Percentiles rank a stretch among this genome's conserved stretches.
Conservation (phyloP, 2,888 invertebrate genomes). For the Drosophila emarginata region DNA sequence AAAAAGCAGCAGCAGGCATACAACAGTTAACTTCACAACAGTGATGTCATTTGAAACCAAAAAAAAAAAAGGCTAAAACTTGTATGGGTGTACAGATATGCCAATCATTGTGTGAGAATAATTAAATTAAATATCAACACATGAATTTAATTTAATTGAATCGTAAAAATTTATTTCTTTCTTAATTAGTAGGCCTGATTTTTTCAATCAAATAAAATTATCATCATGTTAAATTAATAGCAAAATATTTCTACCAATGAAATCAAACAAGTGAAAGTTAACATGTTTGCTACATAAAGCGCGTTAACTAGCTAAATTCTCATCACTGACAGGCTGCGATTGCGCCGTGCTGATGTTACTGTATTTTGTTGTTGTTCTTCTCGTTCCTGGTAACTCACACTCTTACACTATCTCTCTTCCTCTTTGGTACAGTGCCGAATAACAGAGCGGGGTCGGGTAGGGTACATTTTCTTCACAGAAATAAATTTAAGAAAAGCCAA, state of each 20-base stretch:
- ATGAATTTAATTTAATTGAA: not conserved
- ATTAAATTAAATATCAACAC: not conserved
- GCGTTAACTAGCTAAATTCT: not conserved
- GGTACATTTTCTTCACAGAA: slow-evolving; percentile 51
- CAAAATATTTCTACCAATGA: not conserved
- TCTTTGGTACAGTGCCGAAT: slow-evolving; percentile 57
- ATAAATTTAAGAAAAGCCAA: slow-evolving; percentile 47
- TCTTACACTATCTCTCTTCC: not conserved
- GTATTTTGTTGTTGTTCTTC: slow-evolving; percentile 25
- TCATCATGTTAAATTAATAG: not conserved
- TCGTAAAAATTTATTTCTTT: not conserved
- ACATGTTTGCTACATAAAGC: not conserved
- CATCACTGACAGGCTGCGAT: slow-evolving; percentile 34
- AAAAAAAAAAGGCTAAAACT: not conserved
- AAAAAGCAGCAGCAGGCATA: not conserved
- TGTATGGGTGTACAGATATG: not conserved
- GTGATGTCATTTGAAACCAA: not conserved
- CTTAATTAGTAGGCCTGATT: not conserved
- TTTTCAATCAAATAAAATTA: not conserved
- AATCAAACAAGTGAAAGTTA: too few species aligned
- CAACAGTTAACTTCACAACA: not conserved
- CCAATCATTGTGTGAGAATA: not conserved
- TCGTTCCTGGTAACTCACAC: not conserved
- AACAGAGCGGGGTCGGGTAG: slow-evolving; percentile 17
- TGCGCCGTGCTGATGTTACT: slow-evolving; percentile 25